phyloP scores from a whole-genome alignment of 2,888 invertebrate genomes.

The Harpalus rubripes region DNA sequence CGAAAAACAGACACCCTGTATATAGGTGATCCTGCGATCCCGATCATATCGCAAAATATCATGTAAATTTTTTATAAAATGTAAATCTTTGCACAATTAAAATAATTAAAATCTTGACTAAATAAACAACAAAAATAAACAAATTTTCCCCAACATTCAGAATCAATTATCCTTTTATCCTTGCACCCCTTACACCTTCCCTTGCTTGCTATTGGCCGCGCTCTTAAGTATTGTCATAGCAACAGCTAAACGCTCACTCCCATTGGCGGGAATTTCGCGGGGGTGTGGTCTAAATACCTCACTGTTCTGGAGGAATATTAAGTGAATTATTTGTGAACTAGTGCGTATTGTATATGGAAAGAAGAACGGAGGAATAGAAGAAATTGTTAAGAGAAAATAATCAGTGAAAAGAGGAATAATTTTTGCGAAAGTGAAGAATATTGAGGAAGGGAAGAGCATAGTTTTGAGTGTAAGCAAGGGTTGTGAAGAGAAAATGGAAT shows the following conservation, averaged over 20 bases:
- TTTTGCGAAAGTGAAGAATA: not conserved
- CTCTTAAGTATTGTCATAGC: conserved; percentile 53
- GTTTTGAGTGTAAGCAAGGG: too few species aligned
- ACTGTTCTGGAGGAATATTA: conserved; percentile 47
- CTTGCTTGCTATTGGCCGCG: conserved; percentile 35
- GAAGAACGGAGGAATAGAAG: not conserved
- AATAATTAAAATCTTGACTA: too few species aligned
- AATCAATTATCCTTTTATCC: conserved; percentile 19
- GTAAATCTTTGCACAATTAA: too few species aligned
- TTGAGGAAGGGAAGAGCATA: not conserved
- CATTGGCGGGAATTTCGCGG: conserved; percentile 63
- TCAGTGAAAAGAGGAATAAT: not conserved
- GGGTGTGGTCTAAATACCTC: conserved; percentile 54
- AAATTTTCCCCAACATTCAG: not conserved
- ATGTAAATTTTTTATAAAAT: too few species aligned
- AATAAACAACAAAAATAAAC: not conserved
- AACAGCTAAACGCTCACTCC: conserved; percentile 7
- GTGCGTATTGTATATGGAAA: conserved; percentile 35
- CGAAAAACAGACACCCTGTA: too few species aligned
- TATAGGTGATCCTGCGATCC: too few species aligned
- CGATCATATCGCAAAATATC: too few species aligned
- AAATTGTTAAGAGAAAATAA: not conserved
- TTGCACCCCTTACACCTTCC: conserved; percentile 14
- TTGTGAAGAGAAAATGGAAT: too few species aligned
- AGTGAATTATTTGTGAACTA: conserved; percentile 61